Percentiles rank a stretch among this genome's conserved stretches.
Conservation (phyloP, 2,797 vertebrate species). For the Aselliscus stoliczkanus region DNA sequence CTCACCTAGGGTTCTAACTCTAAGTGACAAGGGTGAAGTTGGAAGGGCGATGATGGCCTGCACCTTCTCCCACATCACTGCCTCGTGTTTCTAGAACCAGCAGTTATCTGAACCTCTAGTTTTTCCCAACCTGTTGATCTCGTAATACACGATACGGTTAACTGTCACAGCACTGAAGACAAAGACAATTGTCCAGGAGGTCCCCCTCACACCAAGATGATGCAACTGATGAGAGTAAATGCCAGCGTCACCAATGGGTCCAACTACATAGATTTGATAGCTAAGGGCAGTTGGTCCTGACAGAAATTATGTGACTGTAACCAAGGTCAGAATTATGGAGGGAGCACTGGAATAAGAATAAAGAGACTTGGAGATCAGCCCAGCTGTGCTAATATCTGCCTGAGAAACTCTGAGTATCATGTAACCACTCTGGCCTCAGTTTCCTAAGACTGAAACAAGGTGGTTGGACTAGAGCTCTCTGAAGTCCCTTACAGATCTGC, state of each 20-base stretch:
- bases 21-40: background rate
- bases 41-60: background rate
- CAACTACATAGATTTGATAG: background rate
- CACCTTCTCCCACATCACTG: background rate
- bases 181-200: background rate
- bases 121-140: background rate
- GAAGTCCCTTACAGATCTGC: background rate
- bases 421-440: background rate
- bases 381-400: background rate
- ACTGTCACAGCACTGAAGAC: background rate
- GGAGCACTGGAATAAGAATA: background rate
- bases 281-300: background rate
- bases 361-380: background rate
- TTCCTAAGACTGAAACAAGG: background rate
- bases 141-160: background rate
- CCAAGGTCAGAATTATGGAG: background rate
- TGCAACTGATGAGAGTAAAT: background rate
- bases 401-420: background rate
- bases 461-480: background rate
- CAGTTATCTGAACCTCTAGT: background rate
- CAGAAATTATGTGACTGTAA: background rate
- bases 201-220: background rate
- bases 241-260: background rate
- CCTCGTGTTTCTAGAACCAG: background rate
- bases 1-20: background rate